A percentile compares a stretch with the other conserved stretches of the same genome.
These are phyloP conservation scores for Gymnarchus niloticus DNA, from an alignment of 2,113 vertebrate genomes.

Conservation along the genomic window DNA sequence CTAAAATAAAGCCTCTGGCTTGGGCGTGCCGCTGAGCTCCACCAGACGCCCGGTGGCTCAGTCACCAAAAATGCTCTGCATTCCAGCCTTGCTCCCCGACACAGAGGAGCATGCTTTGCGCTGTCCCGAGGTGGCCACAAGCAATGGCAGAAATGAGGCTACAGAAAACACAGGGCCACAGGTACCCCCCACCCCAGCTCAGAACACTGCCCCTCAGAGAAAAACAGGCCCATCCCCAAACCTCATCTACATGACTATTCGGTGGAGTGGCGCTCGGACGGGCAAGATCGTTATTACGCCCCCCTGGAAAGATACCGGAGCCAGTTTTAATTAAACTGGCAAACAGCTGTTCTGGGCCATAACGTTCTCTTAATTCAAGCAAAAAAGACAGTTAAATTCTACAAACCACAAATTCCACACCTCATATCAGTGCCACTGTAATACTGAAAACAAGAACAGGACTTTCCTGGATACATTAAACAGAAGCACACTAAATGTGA, in stretches of 20 bases:
- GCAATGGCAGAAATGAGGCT: conserved; percentile 1
- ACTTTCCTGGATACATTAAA: neutral
- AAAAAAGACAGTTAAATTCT: neutral
- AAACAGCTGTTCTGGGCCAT: neutral
- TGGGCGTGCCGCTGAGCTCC: neutral
- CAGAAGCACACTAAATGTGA: neutral
- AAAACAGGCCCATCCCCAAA: neutral
- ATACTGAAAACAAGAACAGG: neutral
- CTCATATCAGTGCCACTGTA: neutral
- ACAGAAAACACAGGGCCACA: neutral
- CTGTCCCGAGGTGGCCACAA: neutral
- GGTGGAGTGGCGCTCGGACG: neutral
- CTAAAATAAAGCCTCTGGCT: neutral
- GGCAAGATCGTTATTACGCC: neutral
- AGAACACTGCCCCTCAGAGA: neutral
- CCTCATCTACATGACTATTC: neutral
- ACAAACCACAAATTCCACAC: neutral
- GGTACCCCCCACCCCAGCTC: neutral
- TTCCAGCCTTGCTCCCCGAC: neutral
- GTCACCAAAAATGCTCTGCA: neutral
- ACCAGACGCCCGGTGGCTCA: neutral
- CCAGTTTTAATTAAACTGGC: neutral
- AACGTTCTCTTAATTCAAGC: neutral
- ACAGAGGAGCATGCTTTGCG: neutral
- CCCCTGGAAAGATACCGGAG: neutral